phyloP scores from a whole-genome alignment of 2,888 invertebrate species.

The Apamea crenata region DNA sequence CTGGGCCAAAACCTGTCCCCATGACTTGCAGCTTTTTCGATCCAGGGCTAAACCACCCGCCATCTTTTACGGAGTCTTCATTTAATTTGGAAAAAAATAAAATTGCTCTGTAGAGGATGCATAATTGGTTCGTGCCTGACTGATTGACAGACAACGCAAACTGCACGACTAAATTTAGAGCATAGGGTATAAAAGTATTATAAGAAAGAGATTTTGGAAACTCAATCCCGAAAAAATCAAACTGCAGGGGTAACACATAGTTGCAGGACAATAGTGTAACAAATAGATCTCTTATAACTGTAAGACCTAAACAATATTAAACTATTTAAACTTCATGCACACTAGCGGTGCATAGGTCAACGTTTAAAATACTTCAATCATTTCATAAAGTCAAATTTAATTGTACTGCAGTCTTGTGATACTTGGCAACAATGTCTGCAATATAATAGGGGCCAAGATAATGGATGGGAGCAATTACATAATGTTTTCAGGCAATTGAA shows the following conservation, averaged over 20 bases:
- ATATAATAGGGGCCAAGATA: constrained; percentile 27
- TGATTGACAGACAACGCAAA: background rate
- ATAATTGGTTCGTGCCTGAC: background rate
- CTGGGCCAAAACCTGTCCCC: background rate
- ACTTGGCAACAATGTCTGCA: constrained; percentile 28
- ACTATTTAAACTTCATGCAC: background rate
- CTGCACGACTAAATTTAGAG: background rate
- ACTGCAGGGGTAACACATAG: background rate
- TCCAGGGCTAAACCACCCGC: background rate
- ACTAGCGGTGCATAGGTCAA: background rate
- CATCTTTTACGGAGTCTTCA: background rate
- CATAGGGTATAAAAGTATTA: background rate
- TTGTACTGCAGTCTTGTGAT: background rate
- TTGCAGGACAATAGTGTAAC: background rate
- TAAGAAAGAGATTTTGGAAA: background rate
- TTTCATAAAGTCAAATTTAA: background rate
- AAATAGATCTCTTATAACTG: background rate
- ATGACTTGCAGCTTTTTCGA: background rate
- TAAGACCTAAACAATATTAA: background rate
- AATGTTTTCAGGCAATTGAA: constrained; percentile 45
- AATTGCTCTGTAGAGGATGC: background rate
- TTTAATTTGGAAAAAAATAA: background rate
- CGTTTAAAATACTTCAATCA: background rate
- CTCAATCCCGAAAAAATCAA: background rate
- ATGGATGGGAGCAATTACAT: constrained; percentile 19